These are phyloP conservation scores for Eristalis arbustorum DNA, from an alignment of 2,888 invertebrate species.

Conservation along the genomic window DNA sequence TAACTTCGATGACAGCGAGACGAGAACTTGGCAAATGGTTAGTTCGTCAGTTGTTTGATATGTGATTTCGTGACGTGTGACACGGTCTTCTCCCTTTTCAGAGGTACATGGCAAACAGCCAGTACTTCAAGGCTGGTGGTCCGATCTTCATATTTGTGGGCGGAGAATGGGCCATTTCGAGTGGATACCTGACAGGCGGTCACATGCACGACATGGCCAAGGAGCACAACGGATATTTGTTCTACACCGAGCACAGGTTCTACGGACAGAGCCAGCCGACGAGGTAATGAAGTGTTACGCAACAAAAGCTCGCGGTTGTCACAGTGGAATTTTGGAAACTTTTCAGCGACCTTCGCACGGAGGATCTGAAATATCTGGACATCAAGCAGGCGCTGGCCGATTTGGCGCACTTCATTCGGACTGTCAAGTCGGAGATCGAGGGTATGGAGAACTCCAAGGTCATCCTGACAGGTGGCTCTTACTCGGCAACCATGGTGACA, in stretches of 20 bases:
- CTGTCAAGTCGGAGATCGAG: conserved; percentile 77
- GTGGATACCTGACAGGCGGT: conserved; percentile 83
- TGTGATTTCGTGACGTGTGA: neutral
- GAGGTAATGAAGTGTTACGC: conserved; percentile 80
- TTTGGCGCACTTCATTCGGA: conserved; percentile 83
- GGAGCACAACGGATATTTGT: conserved; percentile 83
- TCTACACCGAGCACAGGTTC: conserved; percentile 90
- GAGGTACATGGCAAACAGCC: conserved; percentile 81
- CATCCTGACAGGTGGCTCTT: conserved; percentile 84
- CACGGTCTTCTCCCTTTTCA: conserved; percentile 40
- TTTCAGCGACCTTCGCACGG: conserved; percentile 81
- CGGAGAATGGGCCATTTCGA: conserved; percentile 84
- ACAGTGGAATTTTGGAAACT: neutral
- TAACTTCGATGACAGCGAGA: conserved; percentile 83
- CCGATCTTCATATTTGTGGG: conserved; percentile 86
- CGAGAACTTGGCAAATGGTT: conserved; percentile 82
- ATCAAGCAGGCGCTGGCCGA: conserved; percentile 86
- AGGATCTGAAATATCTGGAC: conserved; percentile 83
- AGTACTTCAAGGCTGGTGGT: conserved; percentile 80
- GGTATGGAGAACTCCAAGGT: conserved; percentile 78
- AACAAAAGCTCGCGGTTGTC: neutral
- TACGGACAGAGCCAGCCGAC: conserved; percentile 89
- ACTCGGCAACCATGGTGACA: conserved; percentile 85
- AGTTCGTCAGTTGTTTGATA: neutral
- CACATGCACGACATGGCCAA: conserved; percentile 84